Conservation (phyloP, 2,797 vertebrate genomes). For the Peromyscus eremicus region DNA sequence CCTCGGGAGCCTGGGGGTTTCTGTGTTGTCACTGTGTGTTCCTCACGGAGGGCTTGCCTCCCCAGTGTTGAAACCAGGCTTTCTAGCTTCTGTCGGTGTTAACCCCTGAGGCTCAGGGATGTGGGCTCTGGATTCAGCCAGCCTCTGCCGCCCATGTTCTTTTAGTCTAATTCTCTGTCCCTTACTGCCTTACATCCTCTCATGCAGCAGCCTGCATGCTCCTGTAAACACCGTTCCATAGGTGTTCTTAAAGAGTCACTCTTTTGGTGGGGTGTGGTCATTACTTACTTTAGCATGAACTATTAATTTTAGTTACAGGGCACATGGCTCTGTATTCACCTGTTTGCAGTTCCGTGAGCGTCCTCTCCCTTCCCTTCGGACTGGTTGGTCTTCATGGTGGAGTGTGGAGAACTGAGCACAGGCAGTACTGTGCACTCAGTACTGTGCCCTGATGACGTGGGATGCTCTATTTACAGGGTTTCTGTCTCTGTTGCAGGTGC, state of each 20-base stretch:
- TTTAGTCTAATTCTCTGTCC: not conserved
- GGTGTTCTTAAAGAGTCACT: not conserved
- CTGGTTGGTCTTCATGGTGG: not conserved
- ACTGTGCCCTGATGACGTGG: rapidly evolving
- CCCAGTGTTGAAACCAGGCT: rapidly evolving
- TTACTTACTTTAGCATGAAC: not conserved
- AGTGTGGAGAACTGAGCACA: rapidly evolving
- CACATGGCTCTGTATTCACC: rapidly evolving
- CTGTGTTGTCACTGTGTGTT: rapidly evolving
- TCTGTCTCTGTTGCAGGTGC: conserved; percentile 85
- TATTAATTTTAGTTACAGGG: not conserved
- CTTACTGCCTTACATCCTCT: rapidly evolving
- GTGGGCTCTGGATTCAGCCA: no score
- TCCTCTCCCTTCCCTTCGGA: no score
- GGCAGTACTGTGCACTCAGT: rapidly evolving
- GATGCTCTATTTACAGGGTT: not conserved
- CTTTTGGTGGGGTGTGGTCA: not conserved
- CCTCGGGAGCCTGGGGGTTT: not conserved
- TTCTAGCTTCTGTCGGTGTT: not conserved
- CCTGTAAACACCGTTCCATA: rapidly evolving
- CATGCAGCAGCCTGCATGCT: rapidly evolving
- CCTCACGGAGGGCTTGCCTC: not conserved
- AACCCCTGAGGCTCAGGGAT: not conserved
- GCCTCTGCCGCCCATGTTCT: not conserved
- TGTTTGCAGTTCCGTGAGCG: not conserved